Evolutionary conservation across 2,113 vertebrate species (phyloP), one percentile per base, ranked within the genome.

Genomic region (Cyprinodon brontotheroides): DNA sequence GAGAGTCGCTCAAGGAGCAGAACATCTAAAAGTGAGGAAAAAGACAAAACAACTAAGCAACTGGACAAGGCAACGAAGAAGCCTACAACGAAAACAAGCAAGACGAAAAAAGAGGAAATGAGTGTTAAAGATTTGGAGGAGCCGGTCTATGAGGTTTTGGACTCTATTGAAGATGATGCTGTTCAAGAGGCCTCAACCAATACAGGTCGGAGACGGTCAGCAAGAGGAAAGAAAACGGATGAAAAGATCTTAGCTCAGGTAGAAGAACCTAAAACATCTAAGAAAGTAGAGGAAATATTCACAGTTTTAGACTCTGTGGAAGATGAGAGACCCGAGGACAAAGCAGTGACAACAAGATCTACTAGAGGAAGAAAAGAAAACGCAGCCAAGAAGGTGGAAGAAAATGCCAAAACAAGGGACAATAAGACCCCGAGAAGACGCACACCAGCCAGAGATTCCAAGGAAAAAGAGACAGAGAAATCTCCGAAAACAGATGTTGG

Each of bases 231-330:
- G 15, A 64, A 66, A 48, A 85, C 69, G 10, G 76, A 82, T 3
- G 75, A 82, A 1, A 77, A 82, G 65, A 50, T 1, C 0, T 17
- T 41, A 2, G 2, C 70, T 1, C 3, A 1, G 5, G 63, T n/a
- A 38, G 60, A 78, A 40, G 29, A 2, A 0, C n/a, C 69, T 39
- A 63, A 47, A 36, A 74, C 72, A 39, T 9, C 39, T 0, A 65
- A 59, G 4, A n/a, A 2, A 1, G 68, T 78, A 0, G 75, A 87
- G n/a, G 75, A 45, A 1, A 48, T 63, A 0, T 90, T 67, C 3
- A 15, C 84, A 50, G 47, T 89, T 29, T 57, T 89, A 61, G 87
- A 89, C 60, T 89, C 83, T 4, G 81, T 89, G 29, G 85, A 83
- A 14, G 68, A 68, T 0, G 67, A 83, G 11, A 20, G 60, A 8